Evolutionary conservation across 1,140 invertebrate species (phyloP), one percentile per base, ranked within the genome.

Genomic region (Caligus rogercresseyi): DNA sequence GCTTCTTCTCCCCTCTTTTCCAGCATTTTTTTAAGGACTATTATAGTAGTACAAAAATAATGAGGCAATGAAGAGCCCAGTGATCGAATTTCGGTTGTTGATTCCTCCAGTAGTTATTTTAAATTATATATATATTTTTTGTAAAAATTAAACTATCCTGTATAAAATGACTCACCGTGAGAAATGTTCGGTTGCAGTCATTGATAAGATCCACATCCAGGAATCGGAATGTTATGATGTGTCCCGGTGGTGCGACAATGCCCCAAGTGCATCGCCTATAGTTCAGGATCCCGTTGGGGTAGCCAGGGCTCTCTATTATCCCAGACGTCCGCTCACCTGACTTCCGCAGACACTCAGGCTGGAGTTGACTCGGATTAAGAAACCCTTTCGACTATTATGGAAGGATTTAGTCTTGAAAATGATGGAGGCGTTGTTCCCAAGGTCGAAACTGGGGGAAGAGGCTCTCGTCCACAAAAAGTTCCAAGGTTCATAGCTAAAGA

Each of bases 271-370:
- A 83, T 67, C 80, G 77, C 15, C 70, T 63, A 58, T 73, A 69
- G 63, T 74, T 71, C 14, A 74, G 71, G 67, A 80, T 79, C 0
- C 69, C 64, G 14, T 75, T 63, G 0, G 80, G 80, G 67, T 77
- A 81, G 66, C 79, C 79, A 1, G 78, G 78, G 59, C 77, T 80
- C 69, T 82, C 79, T 61, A 83, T 81, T 0, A 86, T 80, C 14
- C 86, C 86, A 59, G 76, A 72, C 61, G 75, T 76, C 81, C 82
- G 14, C 66, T 76, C 14, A 86, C 7, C 56, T 16, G 16, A 13
- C 24, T 26, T 60, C 57, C 57, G 43, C 57, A 60, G 18, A 15
- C 20, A 25, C 24, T 25, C 19, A 25, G 16, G 20, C 54, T 56
- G 15, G 54, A 18, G 15, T 56, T 56, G 2, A 56, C 54, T 20